Conservation (phyloP, 2,797 vertebrate genomes). For the Macroramphosus scolopax region DNA sequence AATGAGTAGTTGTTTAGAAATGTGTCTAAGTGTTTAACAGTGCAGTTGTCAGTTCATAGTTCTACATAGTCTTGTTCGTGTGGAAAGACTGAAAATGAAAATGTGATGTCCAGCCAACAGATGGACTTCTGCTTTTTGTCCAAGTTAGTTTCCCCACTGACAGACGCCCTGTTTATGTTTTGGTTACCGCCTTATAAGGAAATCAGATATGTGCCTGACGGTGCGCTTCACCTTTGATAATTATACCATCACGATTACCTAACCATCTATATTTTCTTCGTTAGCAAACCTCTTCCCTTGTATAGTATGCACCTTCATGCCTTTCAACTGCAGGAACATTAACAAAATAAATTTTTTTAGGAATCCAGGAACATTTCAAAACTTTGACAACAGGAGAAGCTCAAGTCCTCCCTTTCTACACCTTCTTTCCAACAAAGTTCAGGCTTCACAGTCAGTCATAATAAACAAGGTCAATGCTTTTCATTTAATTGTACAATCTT, state of each 20-base stretch:
- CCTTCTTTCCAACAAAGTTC: constrained; percentile 1
- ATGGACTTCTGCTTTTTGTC: constrained; percentile 54
- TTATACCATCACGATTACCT: background rate
- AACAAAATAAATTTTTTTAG: background rate
- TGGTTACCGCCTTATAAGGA: constrained; percentile 8
- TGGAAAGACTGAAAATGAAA: constrained; percentile 38
- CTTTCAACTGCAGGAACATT: background rate
- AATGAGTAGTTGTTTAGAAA: constrained; percentile 28
- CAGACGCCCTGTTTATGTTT: constrained; percentile 33
- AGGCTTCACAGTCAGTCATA: background rate
- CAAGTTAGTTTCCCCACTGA: constrained; percentile 26
- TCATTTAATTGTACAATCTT: background rate
- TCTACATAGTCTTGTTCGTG: constrained; percentile 22
- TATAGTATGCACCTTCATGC: background rate
- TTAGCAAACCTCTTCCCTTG: no score
- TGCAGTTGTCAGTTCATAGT: constrained; percentile 29
- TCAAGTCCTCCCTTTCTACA: no score
- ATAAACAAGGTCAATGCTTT: background rate
- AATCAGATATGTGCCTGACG: constrained; percentile 6
- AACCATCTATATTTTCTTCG: no score
- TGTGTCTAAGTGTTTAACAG: constrained; percentile 11
- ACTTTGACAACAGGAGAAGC: background rate
- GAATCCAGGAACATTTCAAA: constrained; percentile 2
- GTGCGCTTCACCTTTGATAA: constrained; percentile 21
- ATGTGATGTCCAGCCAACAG: constrained; percentile 31